A percentile compares a stretch with the other conserved stretches of the same genome.
Evolutionary conservation across 2,113 vertebrate genomes (phyloP).

Genomic region (Coreoperca whiteheadi): DNA sequence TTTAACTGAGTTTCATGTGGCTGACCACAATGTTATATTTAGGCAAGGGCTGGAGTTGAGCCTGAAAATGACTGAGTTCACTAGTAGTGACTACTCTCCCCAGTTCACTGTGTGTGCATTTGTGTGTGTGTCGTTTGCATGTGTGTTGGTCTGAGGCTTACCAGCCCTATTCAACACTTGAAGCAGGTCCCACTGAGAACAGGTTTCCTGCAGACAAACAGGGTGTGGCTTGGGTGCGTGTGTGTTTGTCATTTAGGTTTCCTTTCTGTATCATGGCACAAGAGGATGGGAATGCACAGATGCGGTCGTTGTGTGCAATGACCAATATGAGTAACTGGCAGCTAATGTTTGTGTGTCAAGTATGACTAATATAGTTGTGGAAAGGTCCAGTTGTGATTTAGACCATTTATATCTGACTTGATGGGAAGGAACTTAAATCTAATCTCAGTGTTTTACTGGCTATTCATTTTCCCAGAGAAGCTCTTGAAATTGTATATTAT

Average conservation of each 20-base stretch:
- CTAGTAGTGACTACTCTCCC: slow-evolving; percentile 56
- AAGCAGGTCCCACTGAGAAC: slow-evolving; percentile 71
- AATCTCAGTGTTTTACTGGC: slow-evolving; percentile 9
- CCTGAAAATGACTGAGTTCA: slow-evolving; percentile 80
- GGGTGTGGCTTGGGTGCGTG: slow-evolving; percentile 68
- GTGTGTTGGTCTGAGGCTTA: slow-evolving; percentile 66
- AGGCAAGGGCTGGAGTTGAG: slow-evolving; percentile 73
- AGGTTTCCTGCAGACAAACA: slow-evolving; percentile 78
- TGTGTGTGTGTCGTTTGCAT: slow-evolving; percentile 45
- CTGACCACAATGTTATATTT: slow-evolving; percentile 81
- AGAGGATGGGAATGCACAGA: slow-evolving; percentile 68
- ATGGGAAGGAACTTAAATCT: slow-evolving; percentile 34
- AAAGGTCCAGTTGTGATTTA: slow-evolving; percentile 16
- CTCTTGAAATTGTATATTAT: slow-evolving; percentile 49
- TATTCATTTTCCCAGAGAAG: slow-evolving; percentile 49
- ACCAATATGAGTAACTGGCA: slow-evolving; percentile 48
- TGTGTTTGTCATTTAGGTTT: slow-evolving; percentile 67
- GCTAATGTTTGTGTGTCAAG: slow-evolving; percentile 49
- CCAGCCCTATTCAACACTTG: slow-evolving; percentile 56
- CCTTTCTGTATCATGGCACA: slow-evolving; percentile 48
- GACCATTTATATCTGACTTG: slow-evolving; percentile 19
- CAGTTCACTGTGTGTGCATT: slow-evolving; percentile 6
- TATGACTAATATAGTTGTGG: slow-evolving; percentile 45
- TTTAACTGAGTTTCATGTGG: slow-evolving; percentile 80
- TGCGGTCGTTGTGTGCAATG: slow-evolving; percentile 51